Base-by-base conservation (phyloP, 2,113 vertebrate species). In the Arothron firmamentum region DNA sequence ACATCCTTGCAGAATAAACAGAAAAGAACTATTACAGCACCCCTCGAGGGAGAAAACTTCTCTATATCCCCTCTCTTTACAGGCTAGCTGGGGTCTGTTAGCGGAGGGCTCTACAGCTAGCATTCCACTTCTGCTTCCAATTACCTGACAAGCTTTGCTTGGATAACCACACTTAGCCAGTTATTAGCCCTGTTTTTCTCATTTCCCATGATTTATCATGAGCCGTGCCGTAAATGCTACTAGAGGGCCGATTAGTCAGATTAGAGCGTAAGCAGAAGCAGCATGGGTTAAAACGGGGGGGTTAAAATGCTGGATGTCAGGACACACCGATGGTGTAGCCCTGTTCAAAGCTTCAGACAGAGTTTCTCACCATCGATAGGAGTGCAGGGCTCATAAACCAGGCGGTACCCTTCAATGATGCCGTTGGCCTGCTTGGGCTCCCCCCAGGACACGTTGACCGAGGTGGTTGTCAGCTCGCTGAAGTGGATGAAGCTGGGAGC, bases 391-490 rank as follows among this genome's bases (percentile, higher is more conserved):
- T 99, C 95, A 0, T 98, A 98, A 73, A 98, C 90, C 75, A 98
- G 91, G 60, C 94, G 86, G 87, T 95, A 98, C 52, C 97, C 96
- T 67, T 96, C 95, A 0, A 99, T 93, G 85, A 98, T 54, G 0
- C 97, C 97, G 0, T 99, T 99, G 88, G 96, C 94, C 80, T 93
- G 93, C 1, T 81, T 86, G 0, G 97, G 97, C 0, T 93, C 93
- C 42, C 94, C 96, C 97, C 97, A 98, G 72, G 96, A 98, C 88
- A 99, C 94, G 3, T 99, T 99, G 84, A 99, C 95, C 0, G 97
- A 98, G 0, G 95, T 97, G n/a, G 97, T 98, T 87, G 97, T 99
- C 85, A 99, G 80, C 76, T 99, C 96, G 4, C 95, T 94, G 88
- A 99, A 99, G 59, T 91, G 92, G 84, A 99, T 93, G 16, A 91